Percentiles rank a stretch among this genome's conserved stretches.
Evolutionary conservation across 2,888 invertebrate species (phyloP).

Genomic region (Rotaria sp.): DNA sequence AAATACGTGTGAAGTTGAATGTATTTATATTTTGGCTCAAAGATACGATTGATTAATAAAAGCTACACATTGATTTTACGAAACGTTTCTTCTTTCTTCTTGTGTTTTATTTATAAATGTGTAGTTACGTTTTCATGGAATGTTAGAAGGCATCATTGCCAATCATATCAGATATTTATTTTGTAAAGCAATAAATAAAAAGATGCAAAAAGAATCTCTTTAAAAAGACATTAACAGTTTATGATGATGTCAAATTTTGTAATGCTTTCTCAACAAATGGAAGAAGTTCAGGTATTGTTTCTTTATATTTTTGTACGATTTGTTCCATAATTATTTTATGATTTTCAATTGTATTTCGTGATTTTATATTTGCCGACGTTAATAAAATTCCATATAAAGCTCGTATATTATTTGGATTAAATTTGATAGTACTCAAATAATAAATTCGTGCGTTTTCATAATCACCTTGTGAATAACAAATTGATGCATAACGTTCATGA

Average conservation of each 20-base stretch:
- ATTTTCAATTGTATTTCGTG: background rate
- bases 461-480: slow-evolving; percentile 66
- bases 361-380: slow-evolving; percentile 28
- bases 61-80: too few species aligned
- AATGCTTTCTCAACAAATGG: background rate
- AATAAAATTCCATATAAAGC: slow-evolving; percentile 82
- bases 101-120: too few species aligned
- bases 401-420: slow-evolving; percentile 66
- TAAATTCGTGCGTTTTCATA: slow-evolving; percentile 83
- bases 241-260: background rate
- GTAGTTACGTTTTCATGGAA: too few species aligned
- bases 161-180: too few species aligned
- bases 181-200: too few species aligned
- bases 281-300: background rate
- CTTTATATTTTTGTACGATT: slow-evolving; percentile 32
- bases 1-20: too few species aligned
- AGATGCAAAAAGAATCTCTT: too few species aligned
- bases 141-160: too few species aligned
- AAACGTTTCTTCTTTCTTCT: too few species aligned
- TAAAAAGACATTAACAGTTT: too few species aligned
- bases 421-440: slow-evolving; percentile 67
- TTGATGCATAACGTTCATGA: slow-evolving; percentile 81
- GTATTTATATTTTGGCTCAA: too few species aligned
- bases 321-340: slow-evolving; percentile 3
- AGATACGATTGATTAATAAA: too few species aligned